Percentiles rank a stretch among this genome's conserved stretches.
These are phyloP conservation scores for Philotrypesis tridentata DNA, from an alignment of 1,140 invertebrate genomes.

Conservation along the genomic window DNA sequence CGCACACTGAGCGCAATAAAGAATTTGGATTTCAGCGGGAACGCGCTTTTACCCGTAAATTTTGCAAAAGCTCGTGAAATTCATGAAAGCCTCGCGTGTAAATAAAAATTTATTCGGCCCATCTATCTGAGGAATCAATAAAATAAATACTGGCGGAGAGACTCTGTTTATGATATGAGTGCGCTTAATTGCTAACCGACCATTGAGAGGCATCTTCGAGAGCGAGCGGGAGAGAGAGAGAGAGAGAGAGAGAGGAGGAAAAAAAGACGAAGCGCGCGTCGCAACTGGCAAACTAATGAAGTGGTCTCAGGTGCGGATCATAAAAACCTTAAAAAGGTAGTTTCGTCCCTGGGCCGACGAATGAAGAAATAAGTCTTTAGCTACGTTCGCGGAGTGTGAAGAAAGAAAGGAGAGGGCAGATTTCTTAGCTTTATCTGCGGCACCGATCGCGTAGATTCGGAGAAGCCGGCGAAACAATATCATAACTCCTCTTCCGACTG, in stretches of 20 bases:
- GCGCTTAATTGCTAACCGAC: slow-evolving; percentile 45
- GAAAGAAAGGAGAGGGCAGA: slow-evolving; percentile 42
- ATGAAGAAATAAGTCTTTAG: slow-evolving; percentile 57
- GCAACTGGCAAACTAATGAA: slow-evolving; percentile 52
- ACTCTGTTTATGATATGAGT: slow-evolving; percentile 40
- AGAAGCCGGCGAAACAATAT: slow-evolving; percentile 72
- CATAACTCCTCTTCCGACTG: slow-evolving; percentile 71
- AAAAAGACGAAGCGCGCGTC: slow-evolving; percentile 13
- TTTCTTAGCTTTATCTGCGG: slow-evolving; percentile 66
- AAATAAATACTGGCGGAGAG: slow-evolving; percentile 41
- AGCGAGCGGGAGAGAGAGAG: too few relatives aligned
- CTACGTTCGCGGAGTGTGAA: slow-evolving; percentile 34
- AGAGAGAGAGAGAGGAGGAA: too few relatives aligned
- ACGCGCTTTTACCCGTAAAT: background rate
- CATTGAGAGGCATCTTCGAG: slow-evolving; percentile 25
- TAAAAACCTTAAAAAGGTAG: slow-evolving; percentile 52
- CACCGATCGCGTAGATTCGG: slow-evolving; percentile 72
- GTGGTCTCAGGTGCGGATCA: slow-evolving; percentile 53
- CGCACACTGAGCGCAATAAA: background rate
- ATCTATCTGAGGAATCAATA: slow-evolving; percentile 49
- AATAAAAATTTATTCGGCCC: slow-evolving; percentile 50
- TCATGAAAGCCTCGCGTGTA: background rate
- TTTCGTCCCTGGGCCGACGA: slow-evolving; percentile 42
- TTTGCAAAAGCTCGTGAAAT: slow-evolving; percentile 20
- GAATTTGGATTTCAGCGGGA: background rate